A percentile compares a stretch with the other conserved stretches of the same genome.
Evolutionary conservation across 2,888 invertebrate species (phyloP).

Genomic region (Drosophila maculinotata): DNA sequence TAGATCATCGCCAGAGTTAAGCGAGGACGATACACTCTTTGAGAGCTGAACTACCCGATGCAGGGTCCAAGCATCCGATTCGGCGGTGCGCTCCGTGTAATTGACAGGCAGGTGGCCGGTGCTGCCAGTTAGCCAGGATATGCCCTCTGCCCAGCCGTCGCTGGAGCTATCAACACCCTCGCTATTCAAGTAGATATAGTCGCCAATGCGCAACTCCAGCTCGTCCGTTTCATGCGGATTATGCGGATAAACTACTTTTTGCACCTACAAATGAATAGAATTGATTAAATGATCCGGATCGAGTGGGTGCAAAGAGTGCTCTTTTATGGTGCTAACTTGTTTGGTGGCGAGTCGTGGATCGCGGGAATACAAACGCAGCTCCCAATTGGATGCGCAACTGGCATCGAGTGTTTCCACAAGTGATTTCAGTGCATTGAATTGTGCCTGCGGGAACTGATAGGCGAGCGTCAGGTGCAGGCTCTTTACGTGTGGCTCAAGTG

Average conservation of each 20-base stretch:
- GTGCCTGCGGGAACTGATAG: conserved; percentile 92
- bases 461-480: conserved; percentile 95
- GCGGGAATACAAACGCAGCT: conserved; percentile 93
- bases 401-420: conserved; percentile 91
- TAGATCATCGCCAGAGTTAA: conserved; percentile 83
- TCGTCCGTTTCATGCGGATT: conserved; percentile 92
- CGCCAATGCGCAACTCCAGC: conserved; percentile 93
- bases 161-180: conserved; percentile 90
- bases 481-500: conserved; percentile 92
- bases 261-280: conserved; percentile 86
- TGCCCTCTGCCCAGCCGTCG: conserved; percentile 95
- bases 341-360: conserved; percentile 91
- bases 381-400: conserved; percentile 90
- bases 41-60: conserved; percentile 89
- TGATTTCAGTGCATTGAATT: conserved; percentile 89
- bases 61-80: conserved; percentile 96
- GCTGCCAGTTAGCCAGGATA: conserved; percentile 86
- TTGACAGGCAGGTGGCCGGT: conserved; percentile 92
- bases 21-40: conserved; percentile 83
- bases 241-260: conserved; percentile 92
- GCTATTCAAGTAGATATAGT: conserved; percentile 93
- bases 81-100: conserved; percentile 93
- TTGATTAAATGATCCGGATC: neutral
- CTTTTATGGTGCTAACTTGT: conserved; percentile 85
- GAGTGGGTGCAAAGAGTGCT: conserved; percentile 6